Base-by-base conservation (phyloP, 1,140 invertebrate genomes). In the Saccostrea glomerata region DNA sequence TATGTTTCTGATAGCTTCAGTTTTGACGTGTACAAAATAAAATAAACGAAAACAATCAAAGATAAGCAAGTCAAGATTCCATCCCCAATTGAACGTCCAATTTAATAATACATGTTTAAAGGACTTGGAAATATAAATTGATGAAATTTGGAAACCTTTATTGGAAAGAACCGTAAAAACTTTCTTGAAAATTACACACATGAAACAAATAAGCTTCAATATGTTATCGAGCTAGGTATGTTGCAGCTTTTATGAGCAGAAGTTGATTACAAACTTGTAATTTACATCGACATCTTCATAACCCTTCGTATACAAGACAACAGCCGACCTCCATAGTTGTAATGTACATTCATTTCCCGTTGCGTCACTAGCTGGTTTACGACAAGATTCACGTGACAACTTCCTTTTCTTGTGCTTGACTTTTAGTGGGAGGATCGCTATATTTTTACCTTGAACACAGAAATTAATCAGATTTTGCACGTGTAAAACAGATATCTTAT, bases 401-500 rank as follows among this genome's bases (percentile, higher is more conserved):
- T 77, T 77, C 25, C 15, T 36, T 77, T 12, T 11, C 25, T 36
- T 15, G 11, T 36, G 70, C 70, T 25, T 77, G 70, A 77, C 70
- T 9, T 77, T 77, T 77, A 77, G 70, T 77, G 70, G 25, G 70
- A 77, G 25, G 23, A 77, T 30, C 70, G 23, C 70, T 36, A 77
- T 36, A 77, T 30, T 77, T 30, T 30, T 77, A 77, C 70, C 70
- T 77, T 30, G 30, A 77, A 77, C 70, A 77, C 70, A 25, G 25
- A 77, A 25, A 77, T 30, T 77, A 77, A 77, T 77, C 70, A 77
- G 30, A 25, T 77, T 77, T 30, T 77, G 70, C 70, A 77, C 30
- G 70, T 77, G 70, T 77, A 77, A 77, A 77, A 77, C 70, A 77
- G 70, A 77, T 77, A 77, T 77, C 25, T 77, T 77, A 36, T 77